Evolutionary conservation across 2,113 vertebrate species (phyloP).

Genomic region (Leucoraja erinaceus): DNA sequence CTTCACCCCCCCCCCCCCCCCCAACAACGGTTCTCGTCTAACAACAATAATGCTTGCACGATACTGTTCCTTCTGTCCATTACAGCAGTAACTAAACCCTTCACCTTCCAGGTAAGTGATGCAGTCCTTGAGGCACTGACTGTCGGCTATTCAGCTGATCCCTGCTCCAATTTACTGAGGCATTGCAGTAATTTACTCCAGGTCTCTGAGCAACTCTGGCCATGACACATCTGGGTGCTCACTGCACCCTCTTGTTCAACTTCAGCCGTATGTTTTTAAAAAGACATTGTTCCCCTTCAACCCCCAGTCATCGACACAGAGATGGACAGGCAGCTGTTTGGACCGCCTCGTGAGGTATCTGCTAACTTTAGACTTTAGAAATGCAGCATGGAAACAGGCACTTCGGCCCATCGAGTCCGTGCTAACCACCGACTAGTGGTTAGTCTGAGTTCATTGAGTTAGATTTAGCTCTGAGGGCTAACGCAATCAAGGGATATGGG

Average conservation of each 20-base stretch:
- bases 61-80: neutral
- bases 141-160: neutral
- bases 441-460: too few species aligned
- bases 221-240: neutral
- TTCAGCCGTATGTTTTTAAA: neutral
- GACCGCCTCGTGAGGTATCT: neutral
- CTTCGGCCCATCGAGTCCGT: too few species aligned
- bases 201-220: neutral
- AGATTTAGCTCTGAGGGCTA: too few species aligned
- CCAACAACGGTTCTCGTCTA: neutral
- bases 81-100: neutral
- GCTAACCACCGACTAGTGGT: too few species aligned
- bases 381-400: too few species aligned
- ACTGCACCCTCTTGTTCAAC: neutral
- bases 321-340: neutral
- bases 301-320: neutral
- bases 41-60: neutral
- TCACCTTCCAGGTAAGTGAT: neutral
- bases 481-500: too few species aligned
- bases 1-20: neutral
- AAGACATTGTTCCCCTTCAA: neutral
- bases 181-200: neutral
- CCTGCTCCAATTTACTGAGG: neutral
- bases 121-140: neutral
- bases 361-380: neutral